Conservation (phyloP, 2,797 vertebrate species). For the Hafferia zeledoni region DNA sequence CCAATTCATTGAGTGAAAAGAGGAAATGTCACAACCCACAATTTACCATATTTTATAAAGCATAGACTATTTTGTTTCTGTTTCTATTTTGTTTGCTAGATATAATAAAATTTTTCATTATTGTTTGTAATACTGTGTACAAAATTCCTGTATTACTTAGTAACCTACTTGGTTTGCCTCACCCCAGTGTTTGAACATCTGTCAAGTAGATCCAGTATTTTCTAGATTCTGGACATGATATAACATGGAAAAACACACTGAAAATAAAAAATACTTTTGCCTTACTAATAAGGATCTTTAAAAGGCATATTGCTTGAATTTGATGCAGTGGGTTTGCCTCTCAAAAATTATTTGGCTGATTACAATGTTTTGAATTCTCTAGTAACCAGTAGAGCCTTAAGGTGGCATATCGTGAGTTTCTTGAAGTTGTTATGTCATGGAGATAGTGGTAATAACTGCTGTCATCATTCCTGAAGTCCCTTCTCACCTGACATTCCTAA, state of each 20-base stretch:
- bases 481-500: neutral
- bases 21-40: conserved; percentile 1
- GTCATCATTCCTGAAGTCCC: neutral
- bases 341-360: neutral
- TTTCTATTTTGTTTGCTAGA: neutral
- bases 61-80: neutral
- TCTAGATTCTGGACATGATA: neutral
- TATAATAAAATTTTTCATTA: neutral
- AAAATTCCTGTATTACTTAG: neutral
- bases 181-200: neutral
- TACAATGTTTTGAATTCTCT: neutral
- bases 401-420: neutral
- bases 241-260: neutral
- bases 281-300: neutral
- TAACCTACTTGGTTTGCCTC: neutral
- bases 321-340: neutral
- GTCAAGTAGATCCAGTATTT: neutral
- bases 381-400: neutral
- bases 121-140: neutral
- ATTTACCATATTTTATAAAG: neutral
- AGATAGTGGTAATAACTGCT: neutral
- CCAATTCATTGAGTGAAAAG: neutral
- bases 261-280: neutral
- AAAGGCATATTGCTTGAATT: neutral
- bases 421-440: neutral